Base-by-base conservation (phyloP, 2,888 invertebrate genomes). In the Strigamia maritima region DNA sequence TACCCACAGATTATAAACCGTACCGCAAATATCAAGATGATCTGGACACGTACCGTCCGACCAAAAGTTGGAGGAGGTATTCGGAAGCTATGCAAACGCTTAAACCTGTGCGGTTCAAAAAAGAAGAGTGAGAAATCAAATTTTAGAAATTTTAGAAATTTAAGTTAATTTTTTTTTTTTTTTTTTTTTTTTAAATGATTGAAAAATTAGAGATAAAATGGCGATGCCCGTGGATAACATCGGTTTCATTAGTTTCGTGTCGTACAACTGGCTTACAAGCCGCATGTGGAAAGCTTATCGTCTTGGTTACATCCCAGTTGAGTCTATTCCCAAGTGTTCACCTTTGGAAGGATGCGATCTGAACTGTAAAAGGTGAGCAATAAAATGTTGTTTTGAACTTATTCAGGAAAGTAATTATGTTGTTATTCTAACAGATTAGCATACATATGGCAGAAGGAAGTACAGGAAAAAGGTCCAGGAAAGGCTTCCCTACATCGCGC, bases 371-470 rank as follows among this genome's bases (percentile, higher is more conserved):
- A 88, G 89, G 89, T 89, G 16, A 44, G 19, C 19, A 54, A 54
- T 81, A 81, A 75, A 75, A 19, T 24, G 28, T 28, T n/a, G n/a
- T 12, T 4, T 78, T 22, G 49, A 77, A 38, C 80, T 24, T 80
- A 40, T 31, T 8, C 19, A 26, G 40, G 2, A 19, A 1, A 2
- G 19, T 19, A 54, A 19, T 54, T 19, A 10, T 19, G 3, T 54
- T 54, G 19, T 54, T 40, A 3, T 14, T 54, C n/a, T n/a, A n/a
- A 1, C 54, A 89, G 89, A 81, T 83, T 90, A 44, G 88, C 88
- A 81, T 84, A 86, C 79, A 82, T 89, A 60, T 90, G 89, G 89
- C 86, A 87, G 78, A 86, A 88, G 77, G 89, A 89, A 82, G 81
- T 89, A 24, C 84, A 85, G 49, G 84, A 82, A 79, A 84, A 85